phyloP scores from a whole-genome alignment of 2,888 invertebrate genomes.

The Philopedon plagiatum region DNA sequence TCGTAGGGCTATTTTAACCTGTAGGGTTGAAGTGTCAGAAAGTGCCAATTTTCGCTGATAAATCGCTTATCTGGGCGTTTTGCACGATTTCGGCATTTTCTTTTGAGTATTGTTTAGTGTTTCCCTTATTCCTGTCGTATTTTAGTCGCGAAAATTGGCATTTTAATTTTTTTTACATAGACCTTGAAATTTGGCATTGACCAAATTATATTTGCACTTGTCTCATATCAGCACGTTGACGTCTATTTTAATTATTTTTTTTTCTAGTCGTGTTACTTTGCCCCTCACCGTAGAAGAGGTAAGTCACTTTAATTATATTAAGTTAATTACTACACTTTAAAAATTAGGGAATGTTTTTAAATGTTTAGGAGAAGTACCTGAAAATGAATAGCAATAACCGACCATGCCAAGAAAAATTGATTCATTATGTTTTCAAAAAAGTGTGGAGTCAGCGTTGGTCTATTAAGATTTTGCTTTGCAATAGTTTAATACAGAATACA shows the following conservation, averaged over 20 bases:
- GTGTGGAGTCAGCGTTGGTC: too few relatives aligned
- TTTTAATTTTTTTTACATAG: constrained; percentile 35
- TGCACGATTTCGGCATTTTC: neutral
- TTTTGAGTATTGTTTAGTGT: constrained; percentile 11
- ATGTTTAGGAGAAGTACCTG: neutral
- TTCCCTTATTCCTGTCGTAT: neutral
- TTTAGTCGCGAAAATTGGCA: neutral
- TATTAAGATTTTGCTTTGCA: too few relatives aligned
- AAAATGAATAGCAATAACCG: neutral
- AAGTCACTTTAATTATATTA: constrained; percentile 67
- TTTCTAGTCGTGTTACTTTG: constrained; percentile 93
- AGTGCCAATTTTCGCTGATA: constrained; percentile 35
- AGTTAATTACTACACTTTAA: neutral
- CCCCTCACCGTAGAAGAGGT: constrained; percentile 98
- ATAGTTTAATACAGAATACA: too few relatives aligned
- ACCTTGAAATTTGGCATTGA: constrained; percentile 57
- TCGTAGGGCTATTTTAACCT: constrained; percentile 34
- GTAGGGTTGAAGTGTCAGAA: constrained; percentile 45
- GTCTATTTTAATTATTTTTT: constrained; percentile 59
- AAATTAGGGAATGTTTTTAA: neutral
- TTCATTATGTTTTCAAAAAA: too few relatives aligned
- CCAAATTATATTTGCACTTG: constrained; percentile 49
- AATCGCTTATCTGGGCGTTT: constrained; percentile 32
- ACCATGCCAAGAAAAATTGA: too few relatives aligned
- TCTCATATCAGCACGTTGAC: constrained; percentile 30